Conservation (phyloP, 2,113 vertebrate species). For the Microcebus jonahi region DNA sequence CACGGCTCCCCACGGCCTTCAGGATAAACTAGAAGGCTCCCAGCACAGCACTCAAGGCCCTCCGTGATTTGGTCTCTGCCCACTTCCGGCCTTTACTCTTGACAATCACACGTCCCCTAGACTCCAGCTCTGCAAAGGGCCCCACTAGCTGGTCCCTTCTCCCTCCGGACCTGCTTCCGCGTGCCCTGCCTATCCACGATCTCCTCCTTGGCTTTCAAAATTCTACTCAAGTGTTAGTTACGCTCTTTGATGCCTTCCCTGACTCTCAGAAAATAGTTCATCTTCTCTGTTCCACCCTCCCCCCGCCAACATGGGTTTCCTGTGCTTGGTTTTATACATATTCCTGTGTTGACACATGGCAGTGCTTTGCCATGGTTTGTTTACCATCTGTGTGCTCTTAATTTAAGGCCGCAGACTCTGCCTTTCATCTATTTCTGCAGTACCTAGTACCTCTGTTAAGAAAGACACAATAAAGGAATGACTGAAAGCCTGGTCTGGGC, state of each 20-base stretch:
- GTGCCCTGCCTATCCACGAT: not conserved
- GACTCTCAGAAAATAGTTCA: not conserved
- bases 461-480: not conserved
- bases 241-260: not conserved
- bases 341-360: not conserved
- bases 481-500: not conserved
- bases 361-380: not conserved
- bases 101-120: not conserved
- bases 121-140: not conserved
- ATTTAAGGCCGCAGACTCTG: not conserved
- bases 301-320: not conserved
- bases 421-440: not conserved
- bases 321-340: not conserved
- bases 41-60: not conserved
- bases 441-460: not conserved
- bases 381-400: slow-evolving; percentile 24
- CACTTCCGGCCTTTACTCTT: not conserved
- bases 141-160: not conserved
- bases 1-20: not conserved
- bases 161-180: not conserved
- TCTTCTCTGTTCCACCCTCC: not conserved
- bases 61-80: not conserved
- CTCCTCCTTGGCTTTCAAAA: not conserved
- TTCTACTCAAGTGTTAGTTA: not conserved
- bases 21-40: not conserved